phyloP scores from a whole-genome alignment of 30 jellyfish, hydroid and myxozoan species.

The Nemopilema nomurai region DNA sequence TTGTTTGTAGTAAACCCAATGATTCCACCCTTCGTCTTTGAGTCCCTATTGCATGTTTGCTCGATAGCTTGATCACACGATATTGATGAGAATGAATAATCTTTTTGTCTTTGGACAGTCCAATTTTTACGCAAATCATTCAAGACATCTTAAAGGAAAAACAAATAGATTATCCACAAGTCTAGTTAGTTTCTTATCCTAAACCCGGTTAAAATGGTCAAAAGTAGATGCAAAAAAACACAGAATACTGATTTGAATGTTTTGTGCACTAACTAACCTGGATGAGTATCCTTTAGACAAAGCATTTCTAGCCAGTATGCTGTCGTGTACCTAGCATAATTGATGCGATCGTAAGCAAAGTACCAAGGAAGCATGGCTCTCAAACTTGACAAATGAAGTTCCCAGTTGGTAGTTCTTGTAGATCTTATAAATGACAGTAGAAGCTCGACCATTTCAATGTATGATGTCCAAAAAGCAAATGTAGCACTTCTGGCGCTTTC shows the following conservation, averaged over 20 bases:
- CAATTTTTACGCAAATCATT: too few species aligned
- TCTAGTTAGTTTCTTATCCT: too few species aligned
- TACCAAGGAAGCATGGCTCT: slow-evolving; percentile 32
- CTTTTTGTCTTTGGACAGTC: slow-evolving; percentile 25
- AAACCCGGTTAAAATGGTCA: too few species aligned
- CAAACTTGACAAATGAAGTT: slow-evolving; percentile 16
- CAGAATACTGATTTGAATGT: not conserved
- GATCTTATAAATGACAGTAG: slow-evolving; percentile 30
- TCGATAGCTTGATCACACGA: slow-evolving; percentile 34
- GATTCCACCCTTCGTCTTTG: slow-evolving; percentile 49
- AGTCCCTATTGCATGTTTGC: slow-evolving; percentile 34
- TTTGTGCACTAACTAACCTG: too few species aligned
- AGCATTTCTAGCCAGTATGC: slow-evolving; percentile 19
- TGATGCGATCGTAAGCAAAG: slow-evolving; percentile 44
- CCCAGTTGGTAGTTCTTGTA: slow-evolving; percentile 48
- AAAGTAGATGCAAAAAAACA: too few species aligned
- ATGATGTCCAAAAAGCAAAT: slow-evolving; percentile 43
- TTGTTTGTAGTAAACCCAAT: slow-evolving; percentile 5
- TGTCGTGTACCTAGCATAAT: slow-evolving; percentile 25
- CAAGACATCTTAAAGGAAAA: too few species aligned
- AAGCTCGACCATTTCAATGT: slow-evolving; percentile 31
- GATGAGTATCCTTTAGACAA: slow-evolving; percentile 25
- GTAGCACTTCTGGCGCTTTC: slow-evolving; percentile 7
- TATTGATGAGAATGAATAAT: slow-evolving; percentile 6
- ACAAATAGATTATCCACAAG: too few species aligned